Percentiles rank a stretch among this genome's conserved stretches.
These are phyloP conservation scores for Melanostoma mellinum DNA, from an alignment of 2,888 invertebrate species.

Conservation along the genomic window DNA sequence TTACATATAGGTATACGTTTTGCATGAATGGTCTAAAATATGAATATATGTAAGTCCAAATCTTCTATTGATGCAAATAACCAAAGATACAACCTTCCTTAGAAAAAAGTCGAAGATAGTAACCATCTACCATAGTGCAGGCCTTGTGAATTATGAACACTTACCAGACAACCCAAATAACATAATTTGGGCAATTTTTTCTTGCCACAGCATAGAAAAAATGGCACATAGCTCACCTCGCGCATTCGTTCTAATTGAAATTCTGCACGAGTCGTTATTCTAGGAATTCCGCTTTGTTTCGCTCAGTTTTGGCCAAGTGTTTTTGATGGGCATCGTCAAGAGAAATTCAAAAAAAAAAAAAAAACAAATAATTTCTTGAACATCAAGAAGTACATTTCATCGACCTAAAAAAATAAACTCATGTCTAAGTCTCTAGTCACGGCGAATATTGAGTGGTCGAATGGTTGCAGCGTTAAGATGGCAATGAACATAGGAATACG, in stretches of 20 bases:
- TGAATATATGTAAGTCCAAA: too few species aligned
- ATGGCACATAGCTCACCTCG: slow-evolving; percentile 68
- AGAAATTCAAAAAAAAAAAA: slow-evolving; percentile 40
- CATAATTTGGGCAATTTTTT: slow-evolving; percentile 46
- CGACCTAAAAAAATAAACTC: slow-evolving; percentile 39
- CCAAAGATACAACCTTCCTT: too few species aligned
- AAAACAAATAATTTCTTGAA: slow-evolving; percentile 7
- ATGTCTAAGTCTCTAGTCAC: slow-evolving; percentile 11
- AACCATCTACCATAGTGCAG: too few species aligned
- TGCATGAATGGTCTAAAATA: too few species aligned
- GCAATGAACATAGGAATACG: slow-evolving; percentile 52
- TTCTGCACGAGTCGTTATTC: slow-evolving; percentile 74
- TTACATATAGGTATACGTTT: too few species aligned
- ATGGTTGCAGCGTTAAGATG: slow-evolving; percentile 49
- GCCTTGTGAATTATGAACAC: too few species aligned
- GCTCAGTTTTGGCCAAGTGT: slow-evolving; percentile 30
- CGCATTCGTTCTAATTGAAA: slow-evolving; percentile 75
- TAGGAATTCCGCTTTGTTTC: slow-evolving; percentile 56
- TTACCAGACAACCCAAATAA: slow-evolving; percentile 44
- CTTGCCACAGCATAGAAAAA: slow-evolving; percentile 23
- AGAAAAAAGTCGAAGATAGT: too few species aligned
- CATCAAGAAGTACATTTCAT: slow-evolving; percentile 24
- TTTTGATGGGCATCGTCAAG: slow-evolving; percentile 54
- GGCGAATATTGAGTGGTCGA: slow-evolving; percentile 29
- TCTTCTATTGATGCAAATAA: too few species aligned